Conservation (phyloP, 1,140 invertebrate genomes). For the Holotrichia oblita region DNA sequence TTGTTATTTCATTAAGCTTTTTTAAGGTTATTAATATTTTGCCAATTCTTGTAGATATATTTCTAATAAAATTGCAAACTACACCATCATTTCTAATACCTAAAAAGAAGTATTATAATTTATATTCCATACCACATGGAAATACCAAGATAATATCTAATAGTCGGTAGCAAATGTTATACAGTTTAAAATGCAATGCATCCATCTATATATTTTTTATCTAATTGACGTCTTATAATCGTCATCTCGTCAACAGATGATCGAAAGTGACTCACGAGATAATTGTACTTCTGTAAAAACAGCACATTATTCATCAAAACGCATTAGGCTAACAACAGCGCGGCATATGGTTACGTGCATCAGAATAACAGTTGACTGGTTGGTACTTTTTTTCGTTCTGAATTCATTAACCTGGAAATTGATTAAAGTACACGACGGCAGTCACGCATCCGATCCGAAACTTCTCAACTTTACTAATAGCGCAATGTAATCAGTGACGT, state of each 20-base stretch:
- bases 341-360: slow-evolving; percentile 30
- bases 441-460: slow-evolving; percentile 42
- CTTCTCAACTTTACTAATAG: slow-evolving; percentile 28
- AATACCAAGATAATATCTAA: background rate
- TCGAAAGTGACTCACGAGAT: slow-evolving; percentile 1
- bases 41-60: no score
- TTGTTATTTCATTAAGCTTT: no score
- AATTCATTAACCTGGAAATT: slow-evolving; percentile 47
- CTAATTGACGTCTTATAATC: background rate
- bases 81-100: no score
- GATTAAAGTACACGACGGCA: slow-evolving; percentile 41
- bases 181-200: no score
- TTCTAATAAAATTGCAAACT: no score
- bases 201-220: background rate
- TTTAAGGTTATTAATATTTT: no score
- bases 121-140: background rate
- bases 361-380: background rate
- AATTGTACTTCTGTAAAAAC: background rate
- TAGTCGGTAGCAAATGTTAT: background rate
- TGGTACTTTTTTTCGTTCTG: slow-evolving; percentile 32
- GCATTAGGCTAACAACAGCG: slow-evolving; percentile 1
- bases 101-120: no score
- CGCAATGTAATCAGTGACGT: slow-evolving; percentile 46
- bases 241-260: slow-evolving; percentile 14
- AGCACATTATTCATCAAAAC: slow-evolving; percentile 34